Evolutionary conservation across 2,888 invertebrate species (phyloP).

Genomic region (Hydraecia micacea): DNA sequence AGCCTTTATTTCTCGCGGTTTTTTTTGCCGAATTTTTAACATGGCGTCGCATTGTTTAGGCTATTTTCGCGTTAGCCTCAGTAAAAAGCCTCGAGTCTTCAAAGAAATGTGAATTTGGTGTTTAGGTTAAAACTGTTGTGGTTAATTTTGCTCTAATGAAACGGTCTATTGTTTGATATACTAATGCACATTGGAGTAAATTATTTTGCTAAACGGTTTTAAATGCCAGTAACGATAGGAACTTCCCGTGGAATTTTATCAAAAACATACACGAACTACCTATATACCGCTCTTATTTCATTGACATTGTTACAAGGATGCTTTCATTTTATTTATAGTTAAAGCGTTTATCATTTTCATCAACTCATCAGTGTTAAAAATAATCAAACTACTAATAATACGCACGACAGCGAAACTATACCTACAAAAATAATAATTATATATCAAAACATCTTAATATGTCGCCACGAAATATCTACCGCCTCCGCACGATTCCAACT

Average conservation of each 20-base stretch:
- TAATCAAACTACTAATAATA: background rate
- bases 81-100: slow-evolving; percentile 27
- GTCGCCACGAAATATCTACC: background rate
- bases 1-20: slow-evolving; percentile 1
- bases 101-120: slow-evolving; percentile 30
- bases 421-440: background rate
- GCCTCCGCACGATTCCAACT: background rate
- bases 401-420: background rate
- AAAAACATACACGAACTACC: background rate
- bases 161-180: slow-evolving; percentile 28
- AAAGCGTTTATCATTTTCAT: background rate
- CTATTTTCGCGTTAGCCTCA: slow-evolving; percentile 31
- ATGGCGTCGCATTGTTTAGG: slow-evolving; percentile 39
- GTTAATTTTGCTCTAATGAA: slow-evolving; percentile 24
- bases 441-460: background rate
- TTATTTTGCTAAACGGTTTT: slow-evolving; percentile 7
- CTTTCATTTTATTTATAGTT: background rate
- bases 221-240: background rate
- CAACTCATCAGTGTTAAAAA: background rate
- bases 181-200: slow-evolving; percentile 30
- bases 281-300: background rate
- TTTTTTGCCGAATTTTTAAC: slow-evolving; percentile 35
- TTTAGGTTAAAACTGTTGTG: slow-evolving; percentile 12
- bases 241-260: background rate
- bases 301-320: background rate